phyloP scores from a whole-genome alignment of 2,888 invertebrate genomes.

The Acanthosepion esculentum region DNA sequence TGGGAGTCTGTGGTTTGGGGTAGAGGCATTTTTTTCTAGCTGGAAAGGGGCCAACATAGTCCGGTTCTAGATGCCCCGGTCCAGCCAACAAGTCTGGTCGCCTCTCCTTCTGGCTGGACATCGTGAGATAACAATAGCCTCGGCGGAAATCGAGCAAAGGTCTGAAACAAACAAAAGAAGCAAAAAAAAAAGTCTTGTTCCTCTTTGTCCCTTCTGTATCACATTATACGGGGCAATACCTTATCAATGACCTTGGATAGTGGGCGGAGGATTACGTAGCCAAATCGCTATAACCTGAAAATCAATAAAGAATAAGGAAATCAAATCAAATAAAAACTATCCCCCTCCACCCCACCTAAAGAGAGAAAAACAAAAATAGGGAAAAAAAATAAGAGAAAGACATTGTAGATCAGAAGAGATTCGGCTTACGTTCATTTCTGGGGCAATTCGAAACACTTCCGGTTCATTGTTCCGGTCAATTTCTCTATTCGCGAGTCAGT shows the following conservation, averaged over 20 bases:
- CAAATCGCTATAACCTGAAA: not conserved
- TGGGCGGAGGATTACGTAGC: not conserved
- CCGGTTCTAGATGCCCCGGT: not conserved
- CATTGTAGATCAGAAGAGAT: not conserved
- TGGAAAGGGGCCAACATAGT: slow-evolving; percentile 33
- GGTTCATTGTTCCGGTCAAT: slow-evolving; percentile 20
- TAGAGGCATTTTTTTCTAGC: not conserved
- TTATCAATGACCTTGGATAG: not conserved
- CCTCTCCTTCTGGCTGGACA: slow-evolving; percentile 21
- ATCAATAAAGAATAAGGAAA: not conserved
- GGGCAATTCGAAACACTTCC: not conserved
- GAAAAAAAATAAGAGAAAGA: not conserved
- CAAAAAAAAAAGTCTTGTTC: not conserved
- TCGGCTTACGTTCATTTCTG: not conserved
- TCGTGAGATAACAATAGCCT: slow-evolving; percentile 16
- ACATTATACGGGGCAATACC: not conserved
- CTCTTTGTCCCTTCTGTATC: not conserved
- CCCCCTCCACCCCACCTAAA: not conserved
- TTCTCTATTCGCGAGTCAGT: not conserved
- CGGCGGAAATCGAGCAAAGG: slow-evolving; percentile 12
- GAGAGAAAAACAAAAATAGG: not conserved
- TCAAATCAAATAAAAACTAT: not conserved
- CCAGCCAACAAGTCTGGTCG: slow-evolving; percentile 12
- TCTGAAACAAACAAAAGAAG: not conserved
- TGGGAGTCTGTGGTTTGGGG: not conserved